Evolutionary conservation across 1,140 invertebrate genomes (phyloP).

Genomic region (Zophobas atratus): DNA sequence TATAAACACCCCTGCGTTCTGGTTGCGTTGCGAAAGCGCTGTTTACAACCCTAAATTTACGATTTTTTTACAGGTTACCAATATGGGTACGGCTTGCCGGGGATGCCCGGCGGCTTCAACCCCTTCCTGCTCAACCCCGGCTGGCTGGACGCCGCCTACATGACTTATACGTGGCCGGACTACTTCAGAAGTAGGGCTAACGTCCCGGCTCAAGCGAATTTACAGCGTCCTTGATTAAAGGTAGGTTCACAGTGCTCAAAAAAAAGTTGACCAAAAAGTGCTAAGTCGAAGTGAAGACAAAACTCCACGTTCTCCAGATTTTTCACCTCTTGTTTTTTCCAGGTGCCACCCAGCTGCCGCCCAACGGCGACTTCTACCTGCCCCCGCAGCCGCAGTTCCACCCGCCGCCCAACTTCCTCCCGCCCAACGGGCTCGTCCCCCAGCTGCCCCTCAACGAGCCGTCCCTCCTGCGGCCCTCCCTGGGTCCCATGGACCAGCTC

Average conservation of each 20-base stretch:
- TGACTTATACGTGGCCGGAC: slow-evolving; percentile 77
- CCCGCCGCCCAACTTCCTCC: slow-evolving; percentile 55
- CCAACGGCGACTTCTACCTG: slow-evolving; percentile 70
- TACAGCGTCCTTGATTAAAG: slow-evolving; percentile 71
- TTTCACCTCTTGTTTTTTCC: slow-evolving; percentile 1
- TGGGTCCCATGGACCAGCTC: slow-evolving; percentile 60
- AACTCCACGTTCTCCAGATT: not conserved
- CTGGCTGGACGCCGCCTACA: slow-evolving; percentile 84
- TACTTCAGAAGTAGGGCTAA: slow-evolving; percentile 37
- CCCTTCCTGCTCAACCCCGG: slow-evolving; percentile 81
- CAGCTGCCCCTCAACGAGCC: slow-evolving; percentile 14
- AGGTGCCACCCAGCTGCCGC: slow-evolving; percentile 52
- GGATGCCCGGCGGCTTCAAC: slow-evolving; percentile 78
- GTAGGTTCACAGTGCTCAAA: slow-evolving; percentile 64
- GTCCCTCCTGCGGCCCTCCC: slow-evolving; percentile 5
- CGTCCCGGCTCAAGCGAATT: slow-evolving; percentile 53
- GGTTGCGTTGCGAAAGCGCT: slow-evolving; percentile 9
- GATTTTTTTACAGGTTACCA: slow-evolving; percentile 76
- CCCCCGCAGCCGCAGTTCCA: slow-evolving; percentile 68
- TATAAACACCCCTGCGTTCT: slow-evolving; percentile 12
- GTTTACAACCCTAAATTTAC: slow-evolving; percentile 24
- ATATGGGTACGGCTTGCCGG: slow-evolving; percentile 74
- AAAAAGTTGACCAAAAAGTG: slow-evolving; percentile 43
- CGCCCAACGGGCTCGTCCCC: slow-evolving; percentile 27
- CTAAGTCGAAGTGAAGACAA: not conserved